A percentile compares a stretch with the other conserved stretches of the same genome.
These are phyloP conservation scores for Chamaea fasciata DNA, from an alignment of 2,113 vertebrate genomes.

Conservation along the genomic window DNA sequence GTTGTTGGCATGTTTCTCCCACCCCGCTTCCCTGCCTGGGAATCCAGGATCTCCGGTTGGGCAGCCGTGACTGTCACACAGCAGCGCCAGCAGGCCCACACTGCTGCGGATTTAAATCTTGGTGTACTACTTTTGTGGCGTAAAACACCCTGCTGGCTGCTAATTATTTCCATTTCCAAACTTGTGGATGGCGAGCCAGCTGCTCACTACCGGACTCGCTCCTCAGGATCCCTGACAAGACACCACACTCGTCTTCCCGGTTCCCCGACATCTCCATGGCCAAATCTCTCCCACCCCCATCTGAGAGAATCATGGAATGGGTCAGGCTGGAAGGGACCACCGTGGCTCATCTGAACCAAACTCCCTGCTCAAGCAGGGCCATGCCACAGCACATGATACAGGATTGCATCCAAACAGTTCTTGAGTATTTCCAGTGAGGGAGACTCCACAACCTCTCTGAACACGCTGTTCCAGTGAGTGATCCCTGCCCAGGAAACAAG, in stretches of 20 bases:
- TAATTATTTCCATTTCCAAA: background rate
- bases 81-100: background rate
- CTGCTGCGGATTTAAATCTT: background rate
- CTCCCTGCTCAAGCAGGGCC: background rate
- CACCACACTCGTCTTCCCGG: accelerated
- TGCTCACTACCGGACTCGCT: background rate
- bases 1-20: background rate
- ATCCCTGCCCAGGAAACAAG: too few species aligned
- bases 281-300: background rate
- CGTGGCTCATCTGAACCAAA: accelerated
- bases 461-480: accelerated
- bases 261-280: accelerated
- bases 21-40: background rate
- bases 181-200: accelerated
- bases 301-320: accelerated
- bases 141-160: background rate
- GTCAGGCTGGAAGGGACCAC: background rate
- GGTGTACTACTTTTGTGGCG: accelerated
- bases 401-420: accelerated
- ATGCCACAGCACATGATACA: background rate
- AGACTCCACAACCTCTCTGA: accelerated
- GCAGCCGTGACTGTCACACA: background rate
- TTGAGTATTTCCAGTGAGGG: accelerated
- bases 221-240: background rate
- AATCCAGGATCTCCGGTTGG: background rate